Base-by-base conservation (phyloP, 2,113 vertebrate genomes). In the Archilochus colubris region DNA sequence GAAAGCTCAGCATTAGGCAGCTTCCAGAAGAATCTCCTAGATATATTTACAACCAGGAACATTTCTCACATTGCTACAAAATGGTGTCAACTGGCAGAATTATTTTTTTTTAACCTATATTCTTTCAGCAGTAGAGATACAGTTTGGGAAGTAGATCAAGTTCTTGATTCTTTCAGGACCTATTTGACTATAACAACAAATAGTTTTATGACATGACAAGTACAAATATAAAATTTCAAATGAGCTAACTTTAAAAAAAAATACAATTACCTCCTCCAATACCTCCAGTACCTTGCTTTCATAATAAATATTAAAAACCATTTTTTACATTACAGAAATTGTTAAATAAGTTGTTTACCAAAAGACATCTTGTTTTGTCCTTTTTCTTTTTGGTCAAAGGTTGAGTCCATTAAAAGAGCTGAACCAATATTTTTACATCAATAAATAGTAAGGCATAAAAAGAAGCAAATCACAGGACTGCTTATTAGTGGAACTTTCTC, bases 241-340 rank as follows among this genome's bases (percentile, higher is more conserved):
- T 51, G 20, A 89, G 53, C 36, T 58, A 78, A 36, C 63, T 82
- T 92, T 72, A 36, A 90, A 48, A 48, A 61, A 69, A 50, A 77
- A 66, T 40, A 75, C 66, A 57, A 9, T 13, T 28, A 67, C 88
- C 86, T 92, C 88, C 48, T 86, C 93, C 79, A 80, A 8, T 54
- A 57, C 8, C 70, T 86, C n/a, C 70, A 80, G 94, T 95, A 96
- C 94, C 91, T 80, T 75, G 48, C 64, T 91, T 86, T 53, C 21
- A n/a, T 82, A 96, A 97, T 97, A 97, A 96, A 97, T 95, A 97
- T 91, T 93, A 91, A 96, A 96, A 95, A 36, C n/a, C 54, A 73
- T 69, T 66, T 88, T 85, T 89, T 78, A 93, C 82, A 82, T 82
- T 72, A 95, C 77, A 93, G 51, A 89, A 95, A 88, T 72, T 38